phyloP scores from a whole-genome alignment of 1,140 invertebrate genomes.

The Plectrocnemia conspersa region DNA sequence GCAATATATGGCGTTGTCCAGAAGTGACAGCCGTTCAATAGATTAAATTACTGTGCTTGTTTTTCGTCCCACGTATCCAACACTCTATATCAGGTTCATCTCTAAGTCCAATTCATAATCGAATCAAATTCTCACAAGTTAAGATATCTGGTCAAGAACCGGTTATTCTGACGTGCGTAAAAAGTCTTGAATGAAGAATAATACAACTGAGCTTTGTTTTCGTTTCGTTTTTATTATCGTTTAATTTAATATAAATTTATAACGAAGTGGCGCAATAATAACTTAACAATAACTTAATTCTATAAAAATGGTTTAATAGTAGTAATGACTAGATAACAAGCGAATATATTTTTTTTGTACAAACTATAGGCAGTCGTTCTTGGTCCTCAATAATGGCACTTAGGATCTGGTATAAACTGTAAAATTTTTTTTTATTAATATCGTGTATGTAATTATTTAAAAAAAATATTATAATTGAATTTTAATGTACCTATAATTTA shows the following conservation, averaged over 20 bases:
- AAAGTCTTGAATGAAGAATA: constrained; percentile 3
- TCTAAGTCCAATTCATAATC: no score
- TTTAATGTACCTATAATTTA: constrained; percentile 44
- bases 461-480: constrained; percentile 5
- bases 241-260: neutral
- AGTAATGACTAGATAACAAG: constrained; percentile 36
- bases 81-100: constrained; percentile 4
- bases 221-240: constrained; percentile 8
- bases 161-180: neutral
- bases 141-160: constrained; percentile 11
- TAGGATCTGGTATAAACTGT: neutral
- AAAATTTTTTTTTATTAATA: neutral
- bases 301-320: constrained; percentile 26
- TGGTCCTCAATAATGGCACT: constrained; percentile 9
- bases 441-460: neutral
- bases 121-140: constrained; percentile 1
- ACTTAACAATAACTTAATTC: constrained; percentile 18
- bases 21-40: constrained; percentile 25
- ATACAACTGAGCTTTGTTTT: constrained; percentile 2
- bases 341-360: constrained; percentile 35
- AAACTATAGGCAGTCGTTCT: constrained; percentile 25
- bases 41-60: constrained; percentile 20
- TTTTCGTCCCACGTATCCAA: constrained; percentile 15
- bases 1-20: constrained; percentile 16
- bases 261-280: constrained; percentile 5